phyloP scores from a whole-genome alignment of 2,888 invertebrate genomes.

The Leptura quadrifasciata region DNA sequence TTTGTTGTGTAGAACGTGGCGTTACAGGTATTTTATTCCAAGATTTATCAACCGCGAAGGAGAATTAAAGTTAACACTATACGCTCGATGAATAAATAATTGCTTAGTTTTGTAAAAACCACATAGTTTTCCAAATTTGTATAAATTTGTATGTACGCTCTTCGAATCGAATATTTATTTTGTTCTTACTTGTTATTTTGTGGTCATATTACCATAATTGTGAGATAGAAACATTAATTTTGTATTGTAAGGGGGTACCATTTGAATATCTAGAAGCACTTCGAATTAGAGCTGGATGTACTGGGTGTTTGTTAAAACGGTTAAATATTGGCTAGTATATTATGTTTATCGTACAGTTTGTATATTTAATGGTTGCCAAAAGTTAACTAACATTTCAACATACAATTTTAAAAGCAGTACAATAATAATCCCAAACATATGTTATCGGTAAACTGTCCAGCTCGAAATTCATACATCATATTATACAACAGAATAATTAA shows the following conservation, averaged over 20 bases:
- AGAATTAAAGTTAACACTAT: background rate
- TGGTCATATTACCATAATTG: constrained; percentile 3
- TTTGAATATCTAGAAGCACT: too few relatives aligned
- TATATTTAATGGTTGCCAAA: too few relatives aligned
- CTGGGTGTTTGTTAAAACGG: too few relatives aligned
- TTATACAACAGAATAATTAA: too few relatives aligned
- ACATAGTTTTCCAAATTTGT: constrained; percentile 23
- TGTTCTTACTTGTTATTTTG: background rate
- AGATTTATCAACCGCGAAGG: constrained; percentile 3
- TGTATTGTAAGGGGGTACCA: background rate
- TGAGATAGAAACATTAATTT: background rate
- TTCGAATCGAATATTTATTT: constrained; percentile 1
- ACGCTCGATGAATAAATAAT: constrained; percentile 14
- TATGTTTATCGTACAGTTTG: too few relatives aligned
- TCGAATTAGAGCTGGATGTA: too few relatives aligned
- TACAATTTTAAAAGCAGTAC: too few relatives aligned
- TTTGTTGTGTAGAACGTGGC: background rate
- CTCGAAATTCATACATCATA: too few relatives aligned
- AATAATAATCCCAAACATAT: too few relatives aligned
- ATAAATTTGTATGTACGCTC: constrained; percentile 19
- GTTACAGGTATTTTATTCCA: background rate
- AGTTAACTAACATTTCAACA: too few relatives aligned
- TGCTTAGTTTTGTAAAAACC: background rate
- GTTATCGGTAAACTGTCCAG: too few relatives aligned
- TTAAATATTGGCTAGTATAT: too few relatives aligned